phyloP scores from a whole-genome alignment of 2,888 invertebrate species.

The Gastracanthus pulcherrimus region DNA sequence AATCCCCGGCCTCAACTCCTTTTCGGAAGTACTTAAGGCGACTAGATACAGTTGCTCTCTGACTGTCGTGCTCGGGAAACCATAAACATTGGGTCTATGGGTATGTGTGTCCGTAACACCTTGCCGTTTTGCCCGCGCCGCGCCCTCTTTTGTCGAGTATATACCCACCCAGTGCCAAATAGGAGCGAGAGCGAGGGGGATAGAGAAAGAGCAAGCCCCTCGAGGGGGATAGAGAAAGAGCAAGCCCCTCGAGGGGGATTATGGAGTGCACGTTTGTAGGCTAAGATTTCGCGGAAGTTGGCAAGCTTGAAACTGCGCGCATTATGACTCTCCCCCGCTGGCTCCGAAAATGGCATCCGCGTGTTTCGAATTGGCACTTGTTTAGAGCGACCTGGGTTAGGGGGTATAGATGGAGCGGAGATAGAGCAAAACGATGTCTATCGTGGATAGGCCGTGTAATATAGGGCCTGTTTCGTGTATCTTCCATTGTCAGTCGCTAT shows the following conservation, averaged over 20 bases:
- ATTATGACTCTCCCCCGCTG: neutral
- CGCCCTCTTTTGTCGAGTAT: neutral
- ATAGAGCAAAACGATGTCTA: neutral
- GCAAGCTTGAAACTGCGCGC: neutral
- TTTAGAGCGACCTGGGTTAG: neutral
- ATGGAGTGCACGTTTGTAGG: neutral
- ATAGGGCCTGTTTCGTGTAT: neutral
- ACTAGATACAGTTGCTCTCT: too few relatives aligned
- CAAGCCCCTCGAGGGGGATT: neutral
- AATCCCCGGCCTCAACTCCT: slow-evolving; percentile 16
- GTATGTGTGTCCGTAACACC: neutral
- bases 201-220: neutral
- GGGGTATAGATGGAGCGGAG: neutral
- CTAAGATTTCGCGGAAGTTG: neutral
- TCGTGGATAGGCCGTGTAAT: neutral
- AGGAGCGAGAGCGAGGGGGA: neutral
- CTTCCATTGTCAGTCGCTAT: neutral
- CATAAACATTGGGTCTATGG: neutral
- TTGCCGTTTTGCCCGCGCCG: neutral
- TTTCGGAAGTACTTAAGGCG: slow-evolving; percentile 37
- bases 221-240: neutral
- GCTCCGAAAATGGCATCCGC: neutral
- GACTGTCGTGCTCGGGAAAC: neutral
- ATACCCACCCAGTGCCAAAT: neutral
- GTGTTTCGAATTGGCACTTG: neutral